Evolutionary conservation across 2,888 invertebrate genomes (phyloP).

Genomic region (Lochmaea crataegi): DNA sequence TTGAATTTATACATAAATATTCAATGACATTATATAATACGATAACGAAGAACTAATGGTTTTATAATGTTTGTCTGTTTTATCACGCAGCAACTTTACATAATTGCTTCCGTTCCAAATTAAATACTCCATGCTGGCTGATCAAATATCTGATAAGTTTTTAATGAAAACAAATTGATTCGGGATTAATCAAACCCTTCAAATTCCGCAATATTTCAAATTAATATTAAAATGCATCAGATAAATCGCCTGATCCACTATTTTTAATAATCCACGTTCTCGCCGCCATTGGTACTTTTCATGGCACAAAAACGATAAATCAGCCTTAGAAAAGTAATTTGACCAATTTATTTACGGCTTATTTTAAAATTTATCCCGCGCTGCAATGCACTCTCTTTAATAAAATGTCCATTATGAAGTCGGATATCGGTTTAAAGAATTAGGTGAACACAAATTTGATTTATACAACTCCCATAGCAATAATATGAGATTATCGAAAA

Average conservation of each 20-base stretch:
- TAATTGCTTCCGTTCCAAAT: conserved; percentile 9
- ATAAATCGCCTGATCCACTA: conserved; percentile 31
- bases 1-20: too few relatives aligned
- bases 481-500: background rate
- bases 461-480: background rate
- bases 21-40: background rate
- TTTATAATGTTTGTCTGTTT: background rate
- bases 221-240: conserved; percentile 40
- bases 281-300: conserved; percentile 35
- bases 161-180: conserved; percentile 38
- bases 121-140: conserved; percentile 18
- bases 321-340: conserved; percentile 48
- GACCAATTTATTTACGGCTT: conserved; percentile 49
- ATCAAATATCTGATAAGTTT: conserved; percentile 23
- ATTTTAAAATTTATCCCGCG: conserved; percentile 47
- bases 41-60: background rate
- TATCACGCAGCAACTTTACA: background rate
- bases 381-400: conserved; percentile 41
- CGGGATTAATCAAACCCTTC: conserved; percentile 18
- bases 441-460: conserved; percentile 7
- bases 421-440: conserved; percentile 13
- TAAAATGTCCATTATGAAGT: conserved; percentile 39
- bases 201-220: conserved; percentile 30
- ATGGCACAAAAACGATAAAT: conserved; percentile 43
- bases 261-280: conserved; percentile 41